These are phyloP conservation scores for Malurus leucopterus DNA, from an alignment of 2,797 vertebrate species.

Conservation along the genomic window DNA sequence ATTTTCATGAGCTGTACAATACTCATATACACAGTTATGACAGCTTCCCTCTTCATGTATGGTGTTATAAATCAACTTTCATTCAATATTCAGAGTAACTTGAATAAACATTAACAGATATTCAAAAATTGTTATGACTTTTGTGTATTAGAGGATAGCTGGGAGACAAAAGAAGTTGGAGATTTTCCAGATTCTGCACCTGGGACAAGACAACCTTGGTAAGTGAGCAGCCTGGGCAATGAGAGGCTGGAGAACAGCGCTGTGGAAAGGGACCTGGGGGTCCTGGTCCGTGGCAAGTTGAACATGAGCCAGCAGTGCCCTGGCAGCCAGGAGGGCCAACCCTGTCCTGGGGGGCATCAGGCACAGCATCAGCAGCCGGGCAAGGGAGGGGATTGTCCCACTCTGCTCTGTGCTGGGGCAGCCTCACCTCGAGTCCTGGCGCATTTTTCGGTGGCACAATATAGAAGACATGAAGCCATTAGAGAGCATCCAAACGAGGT, in stretches of 20 bases:
- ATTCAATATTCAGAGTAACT: not conserved
- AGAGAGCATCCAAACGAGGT: not conserved
- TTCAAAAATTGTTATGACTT: not conserved
- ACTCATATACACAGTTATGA: not conserved
- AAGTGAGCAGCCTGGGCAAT: not conserved
- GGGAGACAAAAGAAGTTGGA: not conserved
- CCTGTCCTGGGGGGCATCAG: accelerated
- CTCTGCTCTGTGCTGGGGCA: accelerated
- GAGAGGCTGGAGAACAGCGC: not conserved
- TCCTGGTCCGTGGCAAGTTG: accelerated
- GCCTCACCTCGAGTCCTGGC: accelerated
- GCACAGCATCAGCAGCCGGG: accelerated
- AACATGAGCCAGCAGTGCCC: not conserved
- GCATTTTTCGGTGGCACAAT: not conserved
- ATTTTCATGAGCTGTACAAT: not conserved
- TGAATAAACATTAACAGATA: not conserved
- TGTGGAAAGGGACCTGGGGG: accelerated
- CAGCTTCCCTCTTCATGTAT: not conserved
- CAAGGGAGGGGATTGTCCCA: not conserved
- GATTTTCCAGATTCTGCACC: not conserved
- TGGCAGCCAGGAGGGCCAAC: not conserved
- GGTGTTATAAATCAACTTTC: not conserved
- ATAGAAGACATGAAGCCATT: not conserved
- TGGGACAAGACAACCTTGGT: not conserved
- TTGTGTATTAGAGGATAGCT: not conserved